phyloP scores from a whole-genome alignment of 2,888 invertebrate genomes.

The Pristionchus mayeri region DNA sequence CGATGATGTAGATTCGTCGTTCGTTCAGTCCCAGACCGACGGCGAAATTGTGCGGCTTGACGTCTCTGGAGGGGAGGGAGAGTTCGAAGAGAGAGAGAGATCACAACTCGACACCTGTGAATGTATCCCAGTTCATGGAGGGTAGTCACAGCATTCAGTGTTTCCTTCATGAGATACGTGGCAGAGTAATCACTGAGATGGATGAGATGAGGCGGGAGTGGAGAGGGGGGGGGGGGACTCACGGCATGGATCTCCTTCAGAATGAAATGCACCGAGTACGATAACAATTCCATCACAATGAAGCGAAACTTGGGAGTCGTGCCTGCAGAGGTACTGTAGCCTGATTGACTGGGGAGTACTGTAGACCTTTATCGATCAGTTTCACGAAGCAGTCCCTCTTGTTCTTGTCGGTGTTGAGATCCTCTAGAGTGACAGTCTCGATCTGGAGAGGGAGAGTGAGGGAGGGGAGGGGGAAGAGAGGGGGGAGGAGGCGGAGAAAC shows the following conservation, averaged over 20 bases:
- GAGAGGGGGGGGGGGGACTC: neutral
- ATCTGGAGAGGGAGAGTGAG: neutral
- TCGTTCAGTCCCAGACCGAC: neutral
- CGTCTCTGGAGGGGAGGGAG: neutral
- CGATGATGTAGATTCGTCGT: neutral
- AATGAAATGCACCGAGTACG: neutral
- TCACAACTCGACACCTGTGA: neutral
- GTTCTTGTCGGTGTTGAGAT: neutral
- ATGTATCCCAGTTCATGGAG: neutral
- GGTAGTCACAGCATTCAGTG: neutral
- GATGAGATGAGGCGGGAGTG: neutral
- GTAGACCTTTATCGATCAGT: conserved; percentile 11
- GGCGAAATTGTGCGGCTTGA: conserved; percentile 1
- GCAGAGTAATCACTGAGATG: neutral
- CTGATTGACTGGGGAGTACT: neutral
- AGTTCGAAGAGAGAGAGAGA: neutral
- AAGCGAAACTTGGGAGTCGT: neutral
- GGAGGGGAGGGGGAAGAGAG: neutral
- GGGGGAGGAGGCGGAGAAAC: neutral
- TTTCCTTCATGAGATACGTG: neutral
- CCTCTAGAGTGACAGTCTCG: neutral
- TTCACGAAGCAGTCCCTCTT: neutral
- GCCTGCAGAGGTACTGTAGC: neutral
- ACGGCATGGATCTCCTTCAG: neutral
- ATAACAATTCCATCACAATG: neutral